Evolutionary conservation across 2,888 invertebrate species (phyloP), one percentile per base, ranked within the genome.

Genomic region (Microdon myrmicae): DNA sequence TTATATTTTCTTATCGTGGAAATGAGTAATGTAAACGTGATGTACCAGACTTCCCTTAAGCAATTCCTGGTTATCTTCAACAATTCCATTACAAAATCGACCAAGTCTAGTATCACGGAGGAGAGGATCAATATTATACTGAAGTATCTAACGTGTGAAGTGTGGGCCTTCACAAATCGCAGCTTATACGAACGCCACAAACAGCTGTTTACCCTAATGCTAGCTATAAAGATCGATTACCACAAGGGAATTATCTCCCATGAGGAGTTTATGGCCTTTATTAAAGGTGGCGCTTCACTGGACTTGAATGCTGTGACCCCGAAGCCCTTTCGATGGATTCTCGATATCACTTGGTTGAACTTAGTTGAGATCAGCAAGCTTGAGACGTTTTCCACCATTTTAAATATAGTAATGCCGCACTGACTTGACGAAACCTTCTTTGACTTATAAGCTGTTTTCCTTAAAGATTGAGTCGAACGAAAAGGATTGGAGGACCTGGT

Each of bases 21-120:
- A 82, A 96, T 97, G 96, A 93, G 93, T 73, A 90, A 94, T 74
- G 96, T 97, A 0, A 96, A 96, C 75, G 86, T 89, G 5, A 97
- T 97, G 96, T 97, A 97, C 75, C 97, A 97, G 79, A 96, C 96
- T 71, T 94, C 96, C 0, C 81, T 97, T 38, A 93, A 93, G 74
- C 96, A 97, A 77, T 97, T 97, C 81, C 81, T 97, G 29, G 92
- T 87, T 7, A 89, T 96, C 66, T 97, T 97, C 75, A 96, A 97
- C 76, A 90, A 88, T 72, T 95, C 96, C 0, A 96, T 97, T 68
- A 91, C 90, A 0, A 93, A 92, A 81, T 95, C 96, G 0, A 85
- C 87, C 4, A 95, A 94, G 78, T 94, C 88, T 67, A 86, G 87
- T 31, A 83, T 90, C 20, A 93, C 95, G 0, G 86, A 86, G 68